Evolutionary conservation across 92 coral and sea anemone species (phyloP), one percentile per base, ranked within the genome.

Genomic region (Chrysogorgia sp.): DNA sequence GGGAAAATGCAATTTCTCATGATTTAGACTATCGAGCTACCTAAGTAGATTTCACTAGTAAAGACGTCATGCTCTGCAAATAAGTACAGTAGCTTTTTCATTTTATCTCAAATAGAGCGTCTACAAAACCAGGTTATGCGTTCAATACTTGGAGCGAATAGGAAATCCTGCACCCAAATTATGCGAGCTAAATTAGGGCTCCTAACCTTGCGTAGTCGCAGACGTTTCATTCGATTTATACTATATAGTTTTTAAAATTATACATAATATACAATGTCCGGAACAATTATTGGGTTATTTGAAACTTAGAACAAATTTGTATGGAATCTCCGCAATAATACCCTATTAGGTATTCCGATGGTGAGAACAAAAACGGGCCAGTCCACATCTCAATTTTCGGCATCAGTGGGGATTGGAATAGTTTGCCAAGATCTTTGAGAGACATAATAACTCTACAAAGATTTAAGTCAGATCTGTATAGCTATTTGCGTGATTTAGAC

Each of bases 371-470:
- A 41, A 15, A 64, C 41, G 48, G 47, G 49, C 35, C 49, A 64
- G 25, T 33, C 28, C 8, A 21, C 71, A 2, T 64, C 34, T 34
- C 47, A 64, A 14, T 34, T 6, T 34, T 34, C 71, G 35, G 71
- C 71, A 10, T 45, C 71, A 37, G 41, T 7, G 41, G 71, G 41
- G 71, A 64, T 9, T 64, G 71, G 48, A 64, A 64, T 20, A 64
- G 28, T 19, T 14, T 34, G 21, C 50, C 50, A 37, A 34, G 41
- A 34, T 15, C 35, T 6, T 14, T 64, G 13, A 5, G 49, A 13
- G 71, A 64, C 32, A 2, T 34, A 14, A 34, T 8, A 64, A 17
- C 71, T 37, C 9, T 3, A 23, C 26, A 1, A 7, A 26, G 26
- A 15, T 64, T 64, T 35, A 64, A 64, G 25, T 24, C 23, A 21